Percentiles rank a stretch among this genome's conserved stretches.
phyloP scores from a whole-genome alignment of 2,113 vertebrate species.

The Fulica atra region DNA sequence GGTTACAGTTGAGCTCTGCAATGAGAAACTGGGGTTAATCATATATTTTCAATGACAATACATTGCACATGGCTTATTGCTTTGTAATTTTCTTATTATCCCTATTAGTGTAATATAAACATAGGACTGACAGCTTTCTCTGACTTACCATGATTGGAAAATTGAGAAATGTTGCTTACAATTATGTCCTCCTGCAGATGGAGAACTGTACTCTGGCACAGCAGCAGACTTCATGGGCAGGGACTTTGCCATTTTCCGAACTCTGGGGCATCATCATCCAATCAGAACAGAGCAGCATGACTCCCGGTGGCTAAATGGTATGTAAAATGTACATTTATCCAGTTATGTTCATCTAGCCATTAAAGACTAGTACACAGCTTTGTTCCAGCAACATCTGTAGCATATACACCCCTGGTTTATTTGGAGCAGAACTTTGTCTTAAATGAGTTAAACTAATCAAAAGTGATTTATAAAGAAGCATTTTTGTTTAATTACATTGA shows the following conservation, averaged over 20 bases:
- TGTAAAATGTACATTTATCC: conserved; percentile 38
- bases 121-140: conserved; percentile 17
- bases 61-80: background rate
- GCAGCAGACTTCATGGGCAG: conserved; percentile 98
- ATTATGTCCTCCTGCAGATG: conserved; percentile 79
- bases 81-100: conserved; percentile 13
- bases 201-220: conserved; percentile 94
- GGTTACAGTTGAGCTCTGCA: background rate
- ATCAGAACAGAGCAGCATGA: conserved; percentile 98
- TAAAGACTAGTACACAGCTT: background rate
- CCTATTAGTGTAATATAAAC: background rate
- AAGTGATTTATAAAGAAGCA: conserved; percentile 22
- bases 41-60: background rate
- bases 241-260: conserved; percentile 98
- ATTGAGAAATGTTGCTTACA: conserved; percentile 11
- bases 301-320: conserved; percentile 98
- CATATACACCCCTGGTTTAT: background rate
- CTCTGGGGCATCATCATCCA: conserved; percentile 94
- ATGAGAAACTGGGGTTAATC: background rate
- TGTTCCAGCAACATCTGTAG: background rate
- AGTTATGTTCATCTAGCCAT: background rate
- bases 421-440: conserved; percentile 15
- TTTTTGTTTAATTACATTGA: conserved; percentile 36
- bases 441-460: conserved; percentile 7
- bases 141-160: conserved; percentile 40